A percentile compares a stretch with the other conserved stretches of the same genome.
phyloP scores from a whole-genome alignment of 2,888 invertebrate genomes.

The Dryobota labecula region DNA sequence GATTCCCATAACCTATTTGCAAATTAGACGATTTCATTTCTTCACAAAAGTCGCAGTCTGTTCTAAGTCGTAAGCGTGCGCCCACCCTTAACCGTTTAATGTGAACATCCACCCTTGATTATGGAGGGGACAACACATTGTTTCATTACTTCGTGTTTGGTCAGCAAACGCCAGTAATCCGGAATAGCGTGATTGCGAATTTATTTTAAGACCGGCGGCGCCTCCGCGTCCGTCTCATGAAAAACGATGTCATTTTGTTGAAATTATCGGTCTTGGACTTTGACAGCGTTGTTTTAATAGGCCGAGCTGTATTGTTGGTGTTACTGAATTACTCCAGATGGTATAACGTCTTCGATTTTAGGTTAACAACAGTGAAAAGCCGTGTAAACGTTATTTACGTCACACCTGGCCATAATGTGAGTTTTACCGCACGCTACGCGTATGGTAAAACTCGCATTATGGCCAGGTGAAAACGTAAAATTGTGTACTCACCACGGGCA shows the following conservation, averaged over 20 bases:
- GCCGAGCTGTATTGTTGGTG: neutral
- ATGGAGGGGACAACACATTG: conserved; percentile 75
- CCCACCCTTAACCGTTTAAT: conserved; percentile 69
- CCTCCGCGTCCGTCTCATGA: neutral
- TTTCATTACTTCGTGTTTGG: conserved; percentile 80
- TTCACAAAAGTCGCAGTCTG: conserved; percentile 21
- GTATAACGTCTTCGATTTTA: neutral
- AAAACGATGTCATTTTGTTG: conserved; percentile 13
- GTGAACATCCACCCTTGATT: conserved; percentile 74
- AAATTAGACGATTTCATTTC: no score
- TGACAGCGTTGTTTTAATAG: neutral
- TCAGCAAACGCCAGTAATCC: conserved; percentile 73
- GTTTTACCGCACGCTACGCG: no score
- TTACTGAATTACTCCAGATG: neutral
- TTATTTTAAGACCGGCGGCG: conserved; percentile 58
- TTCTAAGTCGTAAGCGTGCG: conserved; percentile 36
- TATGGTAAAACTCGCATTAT: no score
- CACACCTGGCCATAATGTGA: no score
- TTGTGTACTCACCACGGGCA: no score
- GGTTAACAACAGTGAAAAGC: neutral
- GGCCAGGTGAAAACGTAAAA: no score
- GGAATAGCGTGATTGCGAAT: conserved; percentile 58
- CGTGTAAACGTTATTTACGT: neutral
- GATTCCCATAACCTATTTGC: no score
- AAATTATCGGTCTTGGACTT: conserved; percentile 18